These are phyloP conservation scores for Eurosta solidaginis DNA, from an alignment of 1,140 invertebrate species.

Conservation along the genomic window DNA sequence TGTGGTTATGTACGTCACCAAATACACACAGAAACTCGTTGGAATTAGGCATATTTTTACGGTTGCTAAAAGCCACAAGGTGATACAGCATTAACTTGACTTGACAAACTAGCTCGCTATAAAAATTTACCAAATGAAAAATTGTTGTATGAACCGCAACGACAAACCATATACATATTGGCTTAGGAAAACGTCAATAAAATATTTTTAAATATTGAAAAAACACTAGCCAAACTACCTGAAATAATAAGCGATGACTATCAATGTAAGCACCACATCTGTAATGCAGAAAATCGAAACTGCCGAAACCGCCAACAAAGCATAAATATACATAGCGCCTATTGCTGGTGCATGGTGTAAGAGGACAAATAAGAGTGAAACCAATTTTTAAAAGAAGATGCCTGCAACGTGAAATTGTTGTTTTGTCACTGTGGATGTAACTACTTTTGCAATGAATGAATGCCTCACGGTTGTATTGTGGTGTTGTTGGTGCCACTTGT, in stretches of 20 bases:
- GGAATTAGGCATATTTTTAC: too few species aligned
- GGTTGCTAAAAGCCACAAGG: too few species aligned
- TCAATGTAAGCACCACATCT: too few species aligned
- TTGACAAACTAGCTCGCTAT: conserved; percentile 11
- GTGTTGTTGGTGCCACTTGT: conserved; percentile 13
- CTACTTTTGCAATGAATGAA: neutral
- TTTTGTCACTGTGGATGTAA: too few species aligned
- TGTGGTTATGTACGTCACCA: neutral
- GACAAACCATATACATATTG: too few species aligned
- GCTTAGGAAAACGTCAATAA: too few species aligned
- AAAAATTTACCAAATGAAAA: neutral
- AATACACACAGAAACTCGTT: neutral
- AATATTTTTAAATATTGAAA: too few species aligned
- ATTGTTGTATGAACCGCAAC: neutral
- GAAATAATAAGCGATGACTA: too few species aligned
- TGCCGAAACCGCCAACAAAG: neutral
- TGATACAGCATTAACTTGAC: too few species aligned
- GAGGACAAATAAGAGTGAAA: neutral
- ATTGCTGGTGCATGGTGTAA: neutral
- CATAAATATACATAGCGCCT: neutral
- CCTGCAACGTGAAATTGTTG: neutral
- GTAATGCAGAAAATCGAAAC: neutral
- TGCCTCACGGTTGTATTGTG: neutral
- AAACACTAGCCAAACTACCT: neutral
- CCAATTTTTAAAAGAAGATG: neutral